Evolutionary conservation across 2,888 invertebrate species (phyloP), one percentile per base, ranked within the genome.

Genomic region (Scaptomyza polygonia): DNA sequence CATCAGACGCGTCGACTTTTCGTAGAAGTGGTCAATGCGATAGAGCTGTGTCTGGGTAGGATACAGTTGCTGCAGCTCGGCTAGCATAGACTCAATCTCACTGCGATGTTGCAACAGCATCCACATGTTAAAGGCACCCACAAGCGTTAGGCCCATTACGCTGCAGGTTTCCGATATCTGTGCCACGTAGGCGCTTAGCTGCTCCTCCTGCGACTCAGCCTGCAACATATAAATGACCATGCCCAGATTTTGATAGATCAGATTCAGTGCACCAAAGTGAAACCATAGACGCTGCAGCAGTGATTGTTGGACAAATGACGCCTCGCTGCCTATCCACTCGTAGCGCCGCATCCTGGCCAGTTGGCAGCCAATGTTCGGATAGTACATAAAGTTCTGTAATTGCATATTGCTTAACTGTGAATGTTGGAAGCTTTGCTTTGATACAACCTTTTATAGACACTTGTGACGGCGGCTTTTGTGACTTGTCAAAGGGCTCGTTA

Each of bases 211-310:
- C 1, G 51, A 51, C 1, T 74, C 64, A 1, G 67, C 52, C 40
- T 65, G 32, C 6, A 67, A 44, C 39, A 89, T 42, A 45, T 80
- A 79, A 25, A 87, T 59, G 5, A 84, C 4, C 62, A 87, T 58
- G 14, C 90, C 90, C 6, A 87, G 3, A 48, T 77, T 81, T 52
- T 89, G 89, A 53, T 88, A 89, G 43, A 80, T 16, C 34, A 88
- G 53, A 53, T 84, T 88, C 2, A 47, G 7, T 8, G 75, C 72
- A 11, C 80, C 89, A 12, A 88, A 49, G 8, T 64, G 34, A 52
- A 79, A 80, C 65, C 73, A 76, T 3, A 69, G 8, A 3, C 63
- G 69, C 29, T 49, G 36, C 0, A 48, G 2, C 39, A 30, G n/a
- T 1, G 45, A 34, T 18, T 51, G 58, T 7, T 54, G 21, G 1